Conservation (phyloP, 2,888 invertebrate genomes). For the Sphaerophoria taeniata region DNA sequence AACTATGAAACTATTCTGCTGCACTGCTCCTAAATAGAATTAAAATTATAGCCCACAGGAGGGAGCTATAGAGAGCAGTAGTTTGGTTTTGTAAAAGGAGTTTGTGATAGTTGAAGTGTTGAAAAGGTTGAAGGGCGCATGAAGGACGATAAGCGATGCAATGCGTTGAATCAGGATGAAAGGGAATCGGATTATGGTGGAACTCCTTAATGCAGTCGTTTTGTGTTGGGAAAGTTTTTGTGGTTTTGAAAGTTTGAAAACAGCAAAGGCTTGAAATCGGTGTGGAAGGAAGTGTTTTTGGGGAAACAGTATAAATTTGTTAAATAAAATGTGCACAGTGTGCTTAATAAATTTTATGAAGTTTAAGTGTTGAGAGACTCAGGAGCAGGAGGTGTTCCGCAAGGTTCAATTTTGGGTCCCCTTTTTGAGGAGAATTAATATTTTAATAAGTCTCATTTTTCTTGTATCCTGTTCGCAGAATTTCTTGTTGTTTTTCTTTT, state of each 20-base stretch:
- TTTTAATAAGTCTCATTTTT: too few species aligned
- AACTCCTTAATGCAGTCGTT: slow-evolving; percentile 33
- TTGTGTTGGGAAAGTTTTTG: slow-evolving; percentile 9
- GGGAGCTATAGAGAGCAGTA: background rate
- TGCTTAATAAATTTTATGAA: too few species aligned
- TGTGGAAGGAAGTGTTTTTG: background rate
- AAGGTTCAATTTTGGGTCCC: too few species aligned
- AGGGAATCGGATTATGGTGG: slow-evolving; percentile 29
- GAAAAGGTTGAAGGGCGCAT: background rate
- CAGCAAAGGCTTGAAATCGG: background rate
- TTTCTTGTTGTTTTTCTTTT: too few species aligned
- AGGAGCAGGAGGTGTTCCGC: too few species aligned
- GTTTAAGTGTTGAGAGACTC: too few species aligned
- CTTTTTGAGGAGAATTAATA: too few species aligned
- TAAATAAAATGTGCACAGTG: background rate
- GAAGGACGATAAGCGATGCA: background rate
- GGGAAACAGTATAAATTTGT: slow-evolving; percentile 30
- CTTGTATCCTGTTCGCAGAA: too few species aligned
- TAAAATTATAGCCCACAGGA: slow-evolving; percentile 35
- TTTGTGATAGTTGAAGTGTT: slow-evolving; percentile 3
- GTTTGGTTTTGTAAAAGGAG: slow-evolving; percentile 3
- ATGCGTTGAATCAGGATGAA: background rate
- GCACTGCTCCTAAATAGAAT: slow-evolving; percentile 34
- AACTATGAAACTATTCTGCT: slow-evolving; percentile 2
- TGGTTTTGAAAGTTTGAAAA: background rate